These are phyloP conservation scores for Plutomurus gul DNA, from an alignment of 1,140 invertebrate genomes.

Conservation along the genomic window DNA sequence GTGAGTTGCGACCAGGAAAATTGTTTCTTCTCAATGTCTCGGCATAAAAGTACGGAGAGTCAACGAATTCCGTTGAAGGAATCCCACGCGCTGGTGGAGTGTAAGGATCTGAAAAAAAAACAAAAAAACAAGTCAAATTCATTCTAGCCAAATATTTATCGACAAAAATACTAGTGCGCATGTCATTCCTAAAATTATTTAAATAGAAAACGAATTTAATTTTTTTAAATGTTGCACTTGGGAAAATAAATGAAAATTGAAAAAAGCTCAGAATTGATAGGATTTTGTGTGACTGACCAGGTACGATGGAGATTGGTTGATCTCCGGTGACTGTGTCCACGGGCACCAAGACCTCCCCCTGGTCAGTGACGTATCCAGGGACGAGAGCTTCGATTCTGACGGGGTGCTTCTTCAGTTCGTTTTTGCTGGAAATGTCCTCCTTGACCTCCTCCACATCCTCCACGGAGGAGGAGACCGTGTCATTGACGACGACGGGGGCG, in stretches of 20 bases:
- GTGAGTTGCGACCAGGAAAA: not conserved
- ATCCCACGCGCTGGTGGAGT: conserved; percentile 43
- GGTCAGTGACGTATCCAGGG: conserved; percentile 53
- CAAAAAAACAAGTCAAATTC: not conserved
- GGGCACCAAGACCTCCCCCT: conserved; percentile 53
- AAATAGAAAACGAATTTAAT: not conserved
- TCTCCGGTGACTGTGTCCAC: conserved; percentile 53
- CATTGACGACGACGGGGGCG: conserved; percentile 21
- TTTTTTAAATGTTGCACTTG: not conserved
- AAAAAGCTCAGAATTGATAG: not conserved
- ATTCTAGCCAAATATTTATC: not conserved
- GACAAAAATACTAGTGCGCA: not conserved
- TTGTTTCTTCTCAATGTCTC: not conserved
- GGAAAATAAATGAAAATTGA: not conserved
- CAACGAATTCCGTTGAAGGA: conserved; percentile 6
- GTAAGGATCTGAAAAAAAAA: conserved; percentile 45
- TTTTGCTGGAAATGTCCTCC: too few relatives aligned
- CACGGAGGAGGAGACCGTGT: conserved; percentile 29
- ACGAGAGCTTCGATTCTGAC: conserved; percentile 50
- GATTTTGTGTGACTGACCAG: conserved; percentile 36
- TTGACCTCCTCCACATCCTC: conserved; percentile 33
- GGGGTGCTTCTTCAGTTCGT: not conserved
- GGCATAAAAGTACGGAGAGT: not conserved
- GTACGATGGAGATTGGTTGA: conserved; percentile 52
- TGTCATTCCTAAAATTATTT: not conserved